A percentile compares a stretch with the other conserved stretches of the same genome.
These are phyloP conservation scores for Clavelina lepadiformis DNA, from an alignment of 23 tunicate genomes.

Conservation along the genomic window DNA sequence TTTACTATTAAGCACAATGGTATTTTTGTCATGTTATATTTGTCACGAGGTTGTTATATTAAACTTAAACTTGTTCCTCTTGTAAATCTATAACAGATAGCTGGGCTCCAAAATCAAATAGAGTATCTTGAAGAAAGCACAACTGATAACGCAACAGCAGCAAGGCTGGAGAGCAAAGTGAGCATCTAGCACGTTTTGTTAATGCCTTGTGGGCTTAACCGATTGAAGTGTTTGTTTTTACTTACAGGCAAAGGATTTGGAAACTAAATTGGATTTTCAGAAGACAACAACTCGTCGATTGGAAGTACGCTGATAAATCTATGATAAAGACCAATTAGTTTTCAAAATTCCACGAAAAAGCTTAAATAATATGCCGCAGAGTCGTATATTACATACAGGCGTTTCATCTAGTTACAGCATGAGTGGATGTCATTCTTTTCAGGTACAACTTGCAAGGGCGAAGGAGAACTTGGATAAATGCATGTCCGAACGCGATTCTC, in stretches of 20 bases:
- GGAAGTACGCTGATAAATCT: slow-evolving; percentile 50
- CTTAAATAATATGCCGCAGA: no score
- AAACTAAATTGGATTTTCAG: slow-evolving; percentile 87
- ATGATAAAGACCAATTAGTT: no score
- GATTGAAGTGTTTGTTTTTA: not conserved
- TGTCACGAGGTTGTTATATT: no score
- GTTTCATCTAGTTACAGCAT: no score
- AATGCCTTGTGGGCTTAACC: not conserved
- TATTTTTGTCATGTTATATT: no score
- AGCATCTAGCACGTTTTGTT: not conserved
- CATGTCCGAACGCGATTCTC: slow-evolving; percentile 51
- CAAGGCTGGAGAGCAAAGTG: slow-evolving; percentile 62
- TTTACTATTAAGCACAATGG: no score
- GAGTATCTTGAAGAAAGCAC: slow-evolving; percentile 50
- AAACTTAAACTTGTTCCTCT: no score
- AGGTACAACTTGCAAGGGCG: slow-evolving; percentile 71
- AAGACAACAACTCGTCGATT: slow-evolving; percentile 67
- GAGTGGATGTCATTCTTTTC: no score
- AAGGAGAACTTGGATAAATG: slow-evolving; percentile 75
- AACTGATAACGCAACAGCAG: slow-evolving; percentile 51
- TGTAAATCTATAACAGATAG: no score
- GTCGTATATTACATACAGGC: no score
- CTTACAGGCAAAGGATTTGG: slow-evolving; percentile 71
- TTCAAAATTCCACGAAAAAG: no score
- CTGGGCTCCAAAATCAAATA: slow-evolving; percentile 72